Evolutionary conservation across 2,113 vertebrate species (phyloP), one percentile per base, ranked within the genome.

Genomic region (Hippocampus comes): DNA sequence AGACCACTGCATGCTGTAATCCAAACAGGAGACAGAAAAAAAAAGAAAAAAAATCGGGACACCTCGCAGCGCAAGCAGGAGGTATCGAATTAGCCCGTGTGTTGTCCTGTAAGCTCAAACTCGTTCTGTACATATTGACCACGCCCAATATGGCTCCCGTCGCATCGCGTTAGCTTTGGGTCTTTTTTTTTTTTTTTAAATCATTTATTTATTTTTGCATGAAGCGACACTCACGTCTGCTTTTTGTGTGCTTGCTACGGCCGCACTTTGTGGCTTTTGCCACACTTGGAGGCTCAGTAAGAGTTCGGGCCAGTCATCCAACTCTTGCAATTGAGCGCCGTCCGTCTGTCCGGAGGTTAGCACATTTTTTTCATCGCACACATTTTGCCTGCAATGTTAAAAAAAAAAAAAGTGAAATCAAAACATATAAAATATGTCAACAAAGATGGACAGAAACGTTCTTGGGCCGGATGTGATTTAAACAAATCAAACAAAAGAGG

Each of bases 1-100:
- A 89, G 89, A 91, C 78, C 86, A 88, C 88, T 92, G 92, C 92
- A 93, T 93, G 93, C 90, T 91, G 84, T 92, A 86, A 86, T 84
- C 84, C 78, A 88, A 78, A 78, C 87, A 86, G 10, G 25, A 17
- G 15, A 2, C 23, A n/a, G 6, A 60, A 56, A 60, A 30, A 80
- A 76, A 70, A 51, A 56, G 17, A 30, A 80, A 76, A 71, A 53
- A 25, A 82, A 79, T 88, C 83, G 65, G 85, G 82, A 74, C 89
- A 85, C 77, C 88, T 90, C 88, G 83, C 89, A 80, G 77, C 82
- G 20, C 15, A 84, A 80, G 87, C 88, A 85, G 89, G 86, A 83
- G 80, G 87, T 90, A 86, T 89, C 81, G 82, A 89, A 85, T 87
- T 88, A 90, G 86, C 80, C 78, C 88, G 83, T 89, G 86, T 91